Percentiles rank a stretch among this genome's conserved stretches.
phyloP scores from a whole-genome alignment of 2,888 invertebrate genomes.

The Lasiommata megera region DNA sequence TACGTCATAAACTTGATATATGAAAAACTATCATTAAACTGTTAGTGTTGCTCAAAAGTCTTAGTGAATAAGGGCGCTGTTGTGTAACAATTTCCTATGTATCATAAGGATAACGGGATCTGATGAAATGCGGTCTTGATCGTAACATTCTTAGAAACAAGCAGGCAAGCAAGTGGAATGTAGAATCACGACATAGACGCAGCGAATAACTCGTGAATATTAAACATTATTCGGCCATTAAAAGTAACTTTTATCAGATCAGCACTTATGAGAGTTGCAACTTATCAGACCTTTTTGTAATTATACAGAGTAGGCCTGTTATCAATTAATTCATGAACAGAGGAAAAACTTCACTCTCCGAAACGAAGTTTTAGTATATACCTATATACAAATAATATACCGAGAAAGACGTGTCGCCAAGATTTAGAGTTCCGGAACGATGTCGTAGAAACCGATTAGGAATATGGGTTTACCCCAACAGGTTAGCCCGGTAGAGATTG shows the following conservation, averaged over 20 bases:
- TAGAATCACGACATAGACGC: conserved; percentile 58
- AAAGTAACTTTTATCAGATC: conserved; percentile 23
- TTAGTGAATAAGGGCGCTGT: background rate
- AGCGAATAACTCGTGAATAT: conserved; percentile 59
- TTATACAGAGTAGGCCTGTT: background rate
- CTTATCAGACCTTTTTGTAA: background rate
- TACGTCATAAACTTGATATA: no score
- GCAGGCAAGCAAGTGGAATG: conserved; percentile 50
- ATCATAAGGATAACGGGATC: conserved; percentile 35
- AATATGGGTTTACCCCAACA: no score
- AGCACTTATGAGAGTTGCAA: conserved; percentile 11
- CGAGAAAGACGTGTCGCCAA: no score
- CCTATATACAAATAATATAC: no score
- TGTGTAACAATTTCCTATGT: conserved; percentile 12
- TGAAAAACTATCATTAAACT: no score
- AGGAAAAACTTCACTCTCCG: no score
- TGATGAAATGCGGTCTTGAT: conserved; percentile 30
- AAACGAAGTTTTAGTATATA: no score
- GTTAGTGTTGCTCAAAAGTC: background rate
- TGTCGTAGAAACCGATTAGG: no score
- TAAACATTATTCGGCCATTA: conserved; percentile 42
- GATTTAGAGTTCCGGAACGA: no score
- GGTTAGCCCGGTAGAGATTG: no score
- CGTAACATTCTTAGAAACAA: conserved; percentile 57
- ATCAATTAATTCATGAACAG: background rate